Evolutionary conservation across 1,140 invertebrate species (phyloP), one percentile per base, ranked within the genome.

Genomic region (Plutomurus gul): DNA sequence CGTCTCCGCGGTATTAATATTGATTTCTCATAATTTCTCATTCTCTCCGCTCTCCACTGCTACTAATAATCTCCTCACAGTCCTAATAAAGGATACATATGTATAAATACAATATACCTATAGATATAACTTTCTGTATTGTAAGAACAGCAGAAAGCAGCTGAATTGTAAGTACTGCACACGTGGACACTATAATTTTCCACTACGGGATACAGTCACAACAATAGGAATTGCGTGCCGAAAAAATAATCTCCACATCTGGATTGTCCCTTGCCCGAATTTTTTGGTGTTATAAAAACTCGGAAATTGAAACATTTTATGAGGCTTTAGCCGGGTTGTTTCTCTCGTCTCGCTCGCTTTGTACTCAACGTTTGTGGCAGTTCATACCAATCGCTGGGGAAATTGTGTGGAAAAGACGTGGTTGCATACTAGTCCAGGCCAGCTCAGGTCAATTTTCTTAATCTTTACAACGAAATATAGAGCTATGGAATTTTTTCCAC

Each of bases 241-340:
- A 65, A 65, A 65, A 65, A 65, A 65, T 65, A 65, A 65, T 65
- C 56, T n/a, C 16, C n/a, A 65, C 16, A 65, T 65, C 56, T 65
- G 56, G 36, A 65, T 65, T 65, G 56, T 65, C 56, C 56, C 56
- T 30, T 65, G 18, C 56, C 27, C 30, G 36, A 16, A 65, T 65
- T 65, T 65, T 65, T 65, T 65, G 56, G 56, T 65, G 56, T 65
- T 65, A 65, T 65, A 65, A 65, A 65, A 65, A 65, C 56, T 65
- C 27, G 56, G 56, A 65, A 65, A 65, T 65, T 65, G 56, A 65
- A 65, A 65, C 56, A 65, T 65, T 65, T 65, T 65, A 65, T 65
- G 56, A 65, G 56, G 27, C 36, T 65, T 65, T 65, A 65, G 56
- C 56, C 16, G 27, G 36, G 25, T 30, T 4, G 25, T 33, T 22